Evolutionary conservation across 2,888 invertebrate species (phyloP).

Genomic region (Drosophila mettleri): DNA sequence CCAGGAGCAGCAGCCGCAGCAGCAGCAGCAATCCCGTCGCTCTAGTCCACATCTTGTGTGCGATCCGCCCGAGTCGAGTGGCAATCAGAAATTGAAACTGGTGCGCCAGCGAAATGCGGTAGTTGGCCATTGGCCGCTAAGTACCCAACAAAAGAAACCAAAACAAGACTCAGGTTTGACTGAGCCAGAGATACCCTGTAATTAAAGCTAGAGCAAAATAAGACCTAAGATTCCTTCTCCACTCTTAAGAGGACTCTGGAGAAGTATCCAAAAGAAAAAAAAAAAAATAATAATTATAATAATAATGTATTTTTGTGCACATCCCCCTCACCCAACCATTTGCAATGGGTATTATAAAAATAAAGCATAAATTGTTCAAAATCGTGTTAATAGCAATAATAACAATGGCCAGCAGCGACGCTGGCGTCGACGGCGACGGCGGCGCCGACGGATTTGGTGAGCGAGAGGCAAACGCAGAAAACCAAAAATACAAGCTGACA

Average conservation of each 20-base stretch:
- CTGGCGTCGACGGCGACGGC: conserved; percentile 8
- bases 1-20: conserved; percentile 19
- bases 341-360: conserved; percentile 23
- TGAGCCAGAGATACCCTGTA: conserved; percentile 4
- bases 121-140: conserved; percentile 55
- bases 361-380: conserved; percentile 61
- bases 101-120: conserved; percentile 69
- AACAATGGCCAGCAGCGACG: conserved; percentile 45
- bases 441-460: conserved; percentile 57
- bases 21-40: conserved; percentile 12
- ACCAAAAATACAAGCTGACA: conserved; percentile 33
- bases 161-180: background rate
- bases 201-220: background rate
- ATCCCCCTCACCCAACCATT: background rate
- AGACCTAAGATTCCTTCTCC: too few species aligned
- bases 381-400: conserved; percentile 73
- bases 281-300: too few species aligned
- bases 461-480: conserved; percentile 44
- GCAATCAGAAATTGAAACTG: conserved; percentile 71
- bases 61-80: conserved; percentile 61
- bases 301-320: too few species aligned
- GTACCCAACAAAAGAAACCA: conserved; percentile 35
- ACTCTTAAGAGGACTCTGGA: too few species aligned
- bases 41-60: conserved; percentile 24
- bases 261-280: too few species aligned